Percentiles rank a stretch among this genome's conserved stretches.
phyloP scores from a whole-genome alignment of 2,888 invertebrate genomes.

The Ryuthela nishihirai region DNA sequence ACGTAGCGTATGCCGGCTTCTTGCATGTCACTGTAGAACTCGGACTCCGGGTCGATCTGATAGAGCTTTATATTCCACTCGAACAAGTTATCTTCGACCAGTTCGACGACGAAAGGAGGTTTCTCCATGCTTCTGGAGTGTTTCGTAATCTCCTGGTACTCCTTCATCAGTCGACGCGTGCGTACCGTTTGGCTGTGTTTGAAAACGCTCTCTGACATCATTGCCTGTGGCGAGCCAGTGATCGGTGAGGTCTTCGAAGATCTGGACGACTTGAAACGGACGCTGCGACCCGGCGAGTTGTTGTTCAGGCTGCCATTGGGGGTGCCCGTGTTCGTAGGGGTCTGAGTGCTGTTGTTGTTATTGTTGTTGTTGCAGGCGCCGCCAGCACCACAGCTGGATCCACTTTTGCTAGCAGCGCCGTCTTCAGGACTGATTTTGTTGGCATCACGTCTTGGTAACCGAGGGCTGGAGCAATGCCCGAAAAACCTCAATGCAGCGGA shows the following conservation, averaged over 20 bases:
- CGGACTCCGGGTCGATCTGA: slow-evolving; percentile 73
- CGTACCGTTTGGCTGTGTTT: slow-evolving; percentile 55
- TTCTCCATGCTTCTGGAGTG: slow-evolving; percentile 37
- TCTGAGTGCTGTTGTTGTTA: slow-evolving; percentile 6
- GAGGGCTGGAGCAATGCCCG: slow-evolving; percentile 34
- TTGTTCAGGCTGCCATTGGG: slow-evolving; percentile 3
- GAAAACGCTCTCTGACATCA: slow-evolving; percentile 94
- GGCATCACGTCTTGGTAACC: slow-evolving; percentile 31
- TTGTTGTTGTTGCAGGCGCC: slow-evolving; percentile 4
- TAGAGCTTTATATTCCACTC: slow-evolving; percentile 82
- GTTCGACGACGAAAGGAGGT: slow-evolving; percentile 67
- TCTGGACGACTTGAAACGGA: slow-evolving; percentile 35
- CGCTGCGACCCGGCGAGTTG: slow-evolving; percentile 24
- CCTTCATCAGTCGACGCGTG: slow-evolving; percentile 78
- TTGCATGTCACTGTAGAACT: slow-evolving; percentile 66
- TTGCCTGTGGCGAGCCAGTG: slow-evolving; percentile 96
- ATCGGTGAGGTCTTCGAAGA: slow-evolving; percentile 64
- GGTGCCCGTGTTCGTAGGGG: slow-evolving; percentile 19
- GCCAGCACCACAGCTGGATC: background rate
- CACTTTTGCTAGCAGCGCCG: slow-evolving; percentile 20
- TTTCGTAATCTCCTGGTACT: slow-evolving; percentile 54
- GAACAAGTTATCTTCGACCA: slow-evolving; percentile 79
- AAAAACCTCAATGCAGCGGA: slow-evolving; percentile 37
- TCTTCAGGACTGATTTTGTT: slow-evolving; percentile 39
- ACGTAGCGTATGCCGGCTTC: slow-evolving; percentile 71